Percentiles rank a stretch among this genome's conserved stretches.
phyloP scores from a whole-genome alignment of 1,140 invertebrate genomes.

The Ruditapes philippinarum region DNA sequence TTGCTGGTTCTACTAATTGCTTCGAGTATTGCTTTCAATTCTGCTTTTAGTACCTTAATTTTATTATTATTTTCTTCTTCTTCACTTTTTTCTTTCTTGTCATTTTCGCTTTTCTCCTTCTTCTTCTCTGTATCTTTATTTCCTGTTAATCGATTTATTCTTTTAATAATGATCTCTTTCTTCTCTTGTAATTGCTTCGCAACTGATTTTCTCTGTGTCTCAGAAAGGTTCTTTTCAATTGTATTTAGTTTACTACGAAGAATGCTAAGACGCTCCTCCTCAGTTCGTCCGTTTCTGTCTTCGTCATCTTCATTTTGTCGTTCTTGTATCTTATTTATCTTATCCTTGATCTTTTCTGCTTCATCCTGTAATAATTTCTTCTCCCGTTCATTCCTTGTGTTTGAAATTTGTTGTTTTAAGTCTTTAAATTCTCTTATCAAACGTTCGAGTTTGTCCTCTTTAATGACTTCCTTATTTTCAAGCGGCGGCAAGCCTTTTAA shows the following conservation, averaged over 20 bases:
- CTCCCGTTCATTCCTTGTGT: neutral
- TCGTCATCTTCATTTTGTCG: neutral
- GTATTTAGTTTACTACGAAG: neutral
- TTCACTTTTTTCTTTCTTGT: neutral
- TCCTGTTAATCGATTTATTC: neutral
- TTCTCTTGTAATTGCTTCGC: neutral
- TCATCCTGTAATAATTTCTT: neutral
- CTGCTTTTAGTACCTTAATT: too few species aligned
- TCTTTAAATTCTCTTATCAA: neutral
- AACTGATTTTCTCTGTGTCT: neutral
- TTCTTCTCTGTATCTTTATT: neutral
- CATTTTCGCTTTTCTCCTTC: neutral
- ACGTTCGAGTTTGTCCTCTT: neutral
- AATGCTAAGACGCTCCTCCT: neutral
- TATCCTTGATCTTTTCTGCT: neutral
- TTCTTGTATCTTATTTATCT: neutral
- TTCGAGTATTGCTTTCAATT: too few species aligned
- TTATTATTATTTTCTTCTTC: too few species aligned
- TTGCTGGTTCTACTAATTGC: too few species aligned
- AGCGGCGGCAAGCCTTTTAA: neutral
- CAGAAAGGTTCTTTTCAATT: neutral
- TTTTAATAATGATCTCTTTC: neutral
- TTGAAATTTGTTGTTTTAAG: neutral
- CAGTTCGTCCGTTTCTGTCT: neutral
- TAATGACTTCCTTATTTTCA: neutral